These are phyloP conservation scores for Carpatolechia fugitivella DNA, from an alignment of 2,888 invertebrate species.

Conservation along the genomic window DNA sequence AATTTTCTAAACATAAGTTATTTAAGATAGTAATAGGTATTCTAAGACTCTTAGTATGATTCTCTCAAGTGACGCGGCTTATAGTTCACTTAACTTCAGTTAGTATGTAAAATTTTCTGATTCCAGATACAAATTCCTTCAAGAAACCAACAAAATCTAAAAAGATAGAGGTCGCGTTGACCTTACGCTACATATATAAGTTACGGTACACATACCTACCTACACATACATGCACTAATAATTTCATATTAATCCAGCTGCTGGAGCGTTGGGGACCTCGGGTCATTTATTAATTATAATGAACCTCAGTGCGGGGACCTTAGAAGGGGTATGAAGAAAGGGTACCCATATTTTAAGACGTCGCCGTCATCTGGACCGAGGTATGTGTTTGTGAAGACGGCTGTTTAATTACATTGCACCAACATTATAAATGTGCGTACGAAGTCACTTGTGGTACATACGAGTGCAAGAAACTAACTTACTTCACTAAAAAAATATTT, in stretches of 20 bases:
- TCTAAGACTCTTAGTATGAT: no score
- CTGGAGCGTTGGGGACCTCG: constrained; percentile 45
- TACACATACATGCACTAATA: constrained; percentile 30
- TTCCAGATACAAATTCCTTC: no score
- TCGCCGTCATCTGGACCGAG: constrained; percentile 65
- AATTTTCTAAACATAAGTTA: no score
- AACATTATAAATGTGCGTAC: not conserved
- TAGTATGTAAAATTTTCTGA: no score
- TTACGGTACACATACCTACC: no score
- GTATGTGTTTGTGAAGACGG: constrained; percentile 71
- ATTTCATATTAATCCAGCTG: constrained; percentile 51
- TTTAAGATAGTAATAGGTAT: no score
- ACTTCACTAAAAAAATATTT: not conserved
- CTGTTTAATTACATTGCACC: constrained; percentile 6
- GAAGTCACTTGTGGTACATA: not conserved
- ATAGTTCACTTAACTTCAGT: no score
- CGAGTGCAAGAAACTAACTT: not conserved
- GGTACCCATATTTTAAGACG: constrained; percentile 74
- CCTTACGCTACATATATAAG: constrained; percentile 6
- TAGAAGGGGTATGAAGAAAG: constrained; percentile 64
- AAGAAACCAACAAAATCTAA: no score
- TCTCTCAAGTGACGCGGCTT: no score
- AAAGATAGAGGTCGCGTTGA: not conserved
- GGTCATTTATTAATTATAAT: constrained; percentile 79
- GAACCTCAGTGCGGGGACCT: constrained; percentile 49